These are phyloP conservation scores for Agriopis aurantiaria DNA, from an alignment of 2,888 invertebrate species.

Conservation along the genomic window DNA sequence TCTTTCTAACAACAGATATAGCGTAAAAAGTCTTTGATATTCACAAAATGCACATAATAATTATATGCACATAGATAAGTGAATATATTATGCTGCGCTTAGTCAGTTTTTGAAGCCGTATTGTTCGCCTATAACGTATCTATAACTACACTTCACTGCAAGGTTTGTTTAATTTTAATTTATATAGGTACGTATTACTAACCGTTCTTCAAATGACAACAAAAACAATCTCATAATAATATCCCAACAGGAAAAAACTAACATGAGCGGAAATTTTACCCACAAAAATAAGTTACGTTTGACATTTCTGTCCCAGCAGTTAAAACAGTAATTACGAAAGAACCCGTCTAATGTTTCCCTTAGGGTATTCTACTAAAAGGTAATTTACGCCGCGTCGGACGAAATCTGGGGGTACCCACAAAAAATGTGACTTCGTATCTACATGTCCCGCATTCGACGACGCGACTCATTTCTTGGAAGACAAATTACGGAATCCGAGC, in stretches of 20 bases:
- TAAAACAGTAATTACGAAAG: constrained; percentile 83
- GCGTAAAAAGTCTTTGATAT: too few relatives aligned
- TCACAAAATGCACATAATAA: too few relatives aligned
- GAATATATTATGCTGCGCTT: too few relatives aligned
- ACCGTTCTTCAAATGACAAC: constrained; percentile 40
- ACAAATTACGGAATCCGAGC: constrained; percentile 84
- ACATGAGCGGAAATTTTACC: constrained; percentile 65
- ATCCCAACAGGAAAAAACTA: constrained; percentile 46
- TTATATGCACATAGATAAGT: too few relatives aligned
- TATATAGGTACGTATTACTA: not conserved
- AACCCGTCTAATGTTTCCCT: constrained; percentile 83
- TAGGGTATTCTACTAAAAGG: constrained; percentile 80
- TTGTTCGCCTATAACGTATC: too few relatives aligned
- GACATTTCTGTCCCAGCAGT: constrained; percentile 82
- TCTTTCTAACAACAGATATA: too few relatives aligned
- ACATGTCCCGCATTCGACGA: constrained; percentile 84
- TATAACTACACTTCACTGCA: not conserved
- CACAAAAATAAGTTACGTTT: constrained; percentile 77
- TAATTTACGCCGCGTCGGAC: constrained; percentile 82
- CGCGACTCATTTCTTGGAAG: constrained; percentile 86
- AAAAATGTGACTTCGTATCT: constrained; percentile 66
- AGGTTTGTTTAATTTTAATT: not conserved
- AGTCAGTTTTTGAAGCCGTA: too few relatives aligned
- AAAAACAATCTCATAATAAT: constrained; percentile 36
- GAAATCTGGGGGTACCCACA: constrained; percentile 76